Evolutionary conservation across 2,797 vertebrate species (phyloP).

Genomic region (Mus caroli): DNA sequence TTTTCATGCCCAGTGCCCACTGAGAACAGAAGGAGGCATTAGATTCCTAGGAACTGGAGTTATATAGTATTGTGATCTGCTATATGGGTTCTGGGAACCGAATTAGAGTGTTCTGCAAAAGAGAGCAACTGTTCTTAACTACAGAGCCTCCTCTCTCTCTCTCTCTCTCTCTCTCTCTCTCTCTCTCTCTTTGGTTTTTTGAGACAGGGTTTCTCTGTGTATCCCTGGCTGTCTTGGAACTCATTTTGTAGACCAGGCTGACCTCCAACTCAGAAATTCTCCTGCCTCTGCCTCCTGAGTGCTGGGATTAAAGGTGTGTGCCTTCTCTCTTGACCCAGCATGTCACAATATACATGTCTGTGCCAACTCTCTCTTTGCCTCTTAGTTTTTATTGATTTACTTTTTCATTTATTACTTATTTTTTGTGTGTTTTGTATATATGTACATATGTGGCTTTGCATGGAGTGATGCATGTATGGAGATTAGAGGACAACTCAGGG

Average conservation of each 20-base stretch:
- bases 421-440: neutral
- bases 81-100: neutral
- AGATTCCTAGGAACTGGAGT: neutral
- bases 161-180: no score
- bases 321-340: neutral
- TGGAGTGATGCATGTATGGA: neutral
- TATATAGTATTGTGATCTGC: neutral
- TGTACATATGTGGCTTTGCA: neutral
- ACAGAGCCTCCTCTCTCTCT: neutral
- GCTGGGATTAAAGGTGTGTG: no score
- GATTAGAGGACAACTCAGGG: no score
- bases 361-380: neutral
- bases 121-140: neutral
- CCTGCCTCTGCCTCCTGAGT: no score
- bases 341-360: constrained; percentile 22
- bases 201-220: no score
- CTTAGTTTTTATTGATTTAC: neutral
- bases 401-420: neutral
- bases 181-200: no score
- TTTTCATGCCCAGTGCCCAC: no score
- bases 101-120: neutral
- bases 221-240: no score
- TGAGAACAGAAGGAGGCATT: neutral
- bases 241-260: no score
- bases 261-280: no score